Evolutionary conservation across 1,140 invertebrate species (phyloP), one percentile per base, ranked within the genome.

Genomic region (Drosophila trapezifrons): DNA sequence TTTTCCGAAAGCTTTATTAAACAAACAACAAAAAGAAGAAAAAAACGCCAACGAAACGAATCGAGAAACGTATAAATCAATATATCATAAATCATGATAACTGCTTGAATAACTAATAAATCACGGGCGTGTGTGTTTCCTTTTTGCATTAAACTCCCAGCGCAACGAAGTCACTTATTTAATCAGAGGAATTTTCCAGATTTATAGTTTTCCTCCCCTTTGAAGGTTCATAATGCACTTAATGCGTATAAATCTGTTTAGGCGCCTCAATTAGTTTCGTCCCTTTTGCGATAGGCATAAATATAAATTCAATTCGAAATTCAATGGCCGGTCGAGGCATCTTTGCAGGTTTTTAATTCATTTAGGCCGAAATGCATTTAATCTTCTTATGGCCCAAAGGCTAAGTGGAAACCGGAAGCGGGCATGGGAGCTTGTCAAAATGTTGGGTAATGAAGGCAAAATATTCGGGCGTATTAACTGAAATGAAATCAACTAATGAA

Each of bases 401-500:
- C 25, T 40, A 27, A 57, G 18, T 22, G 64, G 8, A 47, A 25
- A 58, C 27, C 27, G 52, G 12, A 47, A 56, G 47, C 35, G 17
- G 25, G 18, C 17, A 45, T 46, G 20, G 27, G 22, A 25, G 62
- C 65, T 70, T 71, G 67, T 71, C 51, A 49, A 58, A 71, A 42
- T 5, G 51, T 58, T 46, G 67, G 58, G 67, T 58, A 71, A 71
- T 72, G 66, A 72, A 71, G 66, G 37, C 69, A 80, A 71, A 76
- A 76, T 76, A 76, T 76, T 56, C 29, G 29, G 29, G 63, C 65
- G 66, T 63, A 87, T 86, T 86, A 86, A 87, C 83, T 42, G 27
- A 86, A 80, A 82, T 66, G 49, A 86, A 87, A 86, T 86, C 83
- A 82, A 76, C 83, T 82, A 78, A 86, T 86, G 69, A 81, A 81